Conservation (phyloP, 2,113 vertebrate genomes). For the Thinocorus orbignyianus region DNA sequence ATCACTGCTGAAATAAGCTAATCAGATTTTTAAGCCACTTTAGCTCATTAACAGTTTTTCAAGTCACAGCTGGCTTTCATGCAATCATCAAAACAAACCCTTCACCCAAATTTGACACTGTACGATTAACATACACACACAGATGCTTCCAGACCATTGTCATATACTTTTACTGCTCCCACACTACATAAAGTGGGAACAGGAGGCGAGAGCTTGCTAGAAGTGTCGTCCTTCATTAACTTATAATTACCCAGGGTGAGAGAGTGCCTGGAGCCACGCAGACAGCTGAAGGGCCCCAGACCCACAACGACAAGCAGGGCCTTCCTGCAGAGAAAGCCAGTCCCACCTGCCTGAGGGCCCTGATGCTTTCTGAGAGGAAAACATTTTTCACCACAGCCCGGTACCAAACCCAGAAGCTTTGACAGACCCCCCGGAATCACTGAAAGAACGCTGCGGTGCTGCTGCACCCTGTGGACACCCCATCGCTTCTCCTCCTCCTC, state of each 20-base stretch:
- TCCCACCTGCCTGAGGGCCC: background rate
- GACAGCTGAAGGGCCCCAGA: background rate
- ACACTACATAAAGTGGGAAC: background rate
- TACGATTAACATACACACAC: background rate
- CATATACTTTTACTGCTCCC: accelerated
- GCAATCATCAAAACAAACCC: background rate
- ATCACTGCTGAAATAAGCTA: background rate
- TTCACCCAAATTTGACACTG: background rate
- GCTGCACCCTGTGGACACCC: background rate
- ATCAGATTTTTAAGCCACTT: background rate
- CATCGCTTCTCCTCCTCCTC: background rate
- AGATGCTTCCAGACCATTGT: background rate
- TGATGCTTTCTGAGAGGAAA: background rate
- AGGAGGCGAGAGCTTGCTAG: background rate
- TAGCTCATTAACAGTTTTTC: background rate
- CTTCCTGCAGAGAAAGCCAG: background rate
- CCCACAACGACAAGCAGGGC: background rate
- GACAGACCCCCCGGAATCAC: background rate
- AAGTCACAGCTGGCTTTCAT: background rate
- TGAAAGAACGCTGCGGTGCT: background rate
- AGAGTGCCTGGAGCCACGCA: background rate
- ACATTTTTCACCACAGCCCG: background rate
- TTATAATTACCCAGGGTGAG: background rate
- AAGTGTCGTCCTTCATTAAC: background rate
- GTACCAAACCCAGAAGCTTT: background rate